Base-by-base conservation (phyloP, 2,888 invertebrate genomes). In the Archips xylosteana region DNA sequence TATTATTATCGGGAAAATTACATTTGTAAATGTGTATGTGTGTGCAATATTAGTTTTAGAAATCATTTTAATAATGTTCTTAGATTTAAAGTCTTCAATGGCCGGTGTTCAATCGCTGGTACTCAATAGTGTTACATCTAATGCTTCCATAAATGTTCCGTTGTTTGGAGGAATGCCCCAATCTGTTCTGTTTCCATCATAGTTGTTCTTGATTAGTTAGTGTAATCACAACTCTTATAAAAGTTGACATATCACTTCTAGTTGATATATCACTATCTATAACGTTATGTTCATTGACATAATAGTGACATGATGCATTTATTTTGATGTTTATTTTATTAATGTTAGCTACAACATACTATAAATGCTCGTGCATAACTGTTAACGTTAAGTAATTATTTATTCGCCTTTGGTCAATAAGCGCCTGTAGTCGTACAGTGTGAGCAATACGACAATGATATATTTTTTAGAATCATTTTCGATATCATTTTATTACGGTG, bases 301-400 rank as follows among this genome's bases (percentile, higher is more conserved):
- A 89, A 91, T 89, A 92, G 94, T 94, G 92, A 93, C 93, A 87
- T 92, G 92, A 93, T 94, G 94, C 94, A 94, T 94, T 94, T 94
- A 94, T 94, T 92, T 92, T 82, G 89, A 91, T 92, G 92, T 92
- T 94, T 93, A 92, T 92, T 93, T 92, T 91, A 87, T 87, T 93
- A 92, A 92, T 90, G 90, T 90, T 93, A 94, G 92, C 92, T 92
- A 92, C 90, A 92, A 92, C 88, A 90, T 89, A 85, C 82, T 81
- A 89, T 91, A 90, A 92, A 92, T 92, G 91, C 92, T 92, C 91
- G 89, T 89, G 90, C 89, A 85, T 89, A 86, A 90, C 87, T 87
- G 85, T 88, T 91, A 90, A 88, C 89, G 85, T 85, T 91, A 92
- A 89, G 89, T 88, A 89, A 88, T 91, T 91, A 91, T 92, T 94